These are phyloP conservation scores for Lathronympha strigana DNA, from an alignment of 2,888 invertebrate species.

Conservation along the genomic window DNA sequence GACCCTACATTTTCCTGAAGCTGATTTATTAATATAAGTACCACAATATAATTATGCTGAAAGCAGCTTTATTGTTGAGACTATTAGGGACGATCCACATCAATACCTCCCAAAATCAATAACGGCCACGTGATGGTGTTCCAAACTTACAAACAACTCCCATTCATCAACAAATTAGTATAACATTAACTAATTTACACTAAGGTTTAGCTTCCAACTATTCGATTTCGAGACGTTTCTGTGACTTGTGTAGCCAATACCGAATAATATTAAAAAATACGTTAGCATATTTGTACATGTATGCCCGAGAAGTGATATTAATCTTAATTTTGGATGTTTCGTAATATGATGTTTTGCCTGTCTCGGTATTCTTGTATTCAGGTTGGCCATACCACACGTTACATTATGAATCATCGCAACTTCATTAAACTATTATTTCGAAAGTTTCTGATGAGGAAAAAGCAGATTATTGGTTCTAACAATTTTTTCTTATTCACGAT, in stretches of 20 bases:
- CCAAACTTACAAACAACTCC: constrained; percentile 29
- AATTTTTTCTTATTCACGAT: too few species aligned
- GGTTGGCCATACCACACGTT: too few species aligned
- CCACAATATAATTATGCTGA: neutral
- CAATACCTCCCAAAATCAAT: constrained; percentile 30
- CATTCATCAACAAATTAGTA: constrained; percentile 20
- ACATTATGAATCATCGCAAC: too few species aligned
- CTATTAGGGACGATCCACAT: constrained; percentile 5
- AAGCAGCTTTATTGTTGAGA: constrained; percentile 8
- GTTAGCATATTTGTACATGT: neutral
- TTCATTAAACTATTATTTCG: too few species aligned
- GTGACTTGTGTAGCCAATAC: neutral
- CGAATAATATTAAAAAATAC: constrained; percentile 4
- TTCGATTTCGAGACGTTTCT: constrained; percentile 17
- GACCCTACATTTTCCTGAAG: neutral
- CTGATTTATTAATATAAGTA: neutral
- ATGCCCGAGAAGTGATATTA: neutral
- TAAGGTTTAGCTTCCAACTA: neutral
- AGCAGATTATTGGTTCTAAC: too few species aligned
- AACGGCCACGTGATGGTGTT: constrained; percentile 35
- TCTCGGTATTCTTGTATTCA: too few species aligned
- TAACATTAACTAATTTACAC: constrained; percentile 10
- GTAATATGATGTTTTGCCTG: too few species aligned
- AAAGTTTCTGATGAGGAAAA: too few species aligned
- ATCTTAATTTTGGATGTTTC: neutral